A percentile compares a stretch with the other conserved stretches of the same genome.
phyloP scores from a whole-genome alignment of 2,888 invertebrate genomes.

The Gymnocheta viridis region DNA sequence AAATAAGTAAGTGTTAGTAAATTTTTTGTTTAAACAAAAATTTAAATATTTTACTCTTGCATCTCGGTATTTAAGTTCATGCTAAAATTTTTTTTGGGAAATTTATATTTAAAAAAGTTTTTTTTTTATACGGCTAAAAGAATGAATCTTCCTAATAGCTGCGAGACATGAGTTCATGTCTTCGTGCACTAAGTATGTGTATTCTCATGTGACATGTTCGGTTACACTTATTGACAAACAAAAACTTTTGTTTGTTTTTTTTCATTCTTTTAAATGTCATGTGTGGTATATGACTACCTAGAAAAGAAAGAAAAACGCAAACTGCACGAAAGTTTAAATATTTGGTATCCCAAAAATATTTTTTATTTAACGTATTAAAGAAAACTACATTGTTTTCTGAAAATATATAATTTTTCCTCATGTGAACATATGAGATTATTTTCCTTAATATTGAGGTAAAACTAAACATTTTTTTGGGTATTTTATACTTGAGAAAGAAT shows the following conservation, averaged over 20 bases:
- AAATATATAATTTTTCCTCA: neutral
- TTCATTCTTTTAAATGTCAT: constrained; percentile 23
- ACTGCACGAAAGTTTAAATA: constrained; percentile 35
- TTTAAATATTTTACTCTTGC: too few relatives aligned
- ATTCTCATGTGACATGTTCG: constrained; percentile 55
- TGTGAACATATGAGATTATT: constrained; percentile 16
- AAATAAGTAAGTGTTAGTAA: too few relatives aligned
- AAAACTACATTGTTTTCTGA: constrained; percentile 34
- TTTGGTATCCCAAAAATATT: constrained; percentile 13
- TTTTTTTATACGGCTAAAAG: neutral
- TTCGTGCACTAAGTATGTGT: neutral
- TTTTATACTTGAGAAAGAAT: too few relatives aligned
- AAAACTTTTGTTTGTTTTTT: constrained; percentile 34
- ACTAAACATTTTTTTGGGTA: neutral
- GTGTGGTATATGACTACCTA: neutral
- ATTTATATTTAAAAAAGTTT: neutral
- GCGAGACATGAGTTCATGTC: constrained; percentile 8
- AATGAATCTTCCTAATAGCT: neutral
- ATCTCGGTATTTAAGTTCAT: too few relatives aligned
- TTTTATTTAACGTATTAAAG: neutral
- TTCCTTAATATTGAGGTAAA: constrained; percentile 5
- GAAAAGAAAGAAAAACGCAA: neutral
- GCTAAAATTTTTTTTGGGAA: too few relatives aligned
- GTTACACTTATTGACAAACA: constrained; percentile 49
- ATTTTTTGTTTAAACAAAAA: too few relatives aligned